Evolutionary conservation across 2,888 invertebrate genomes (phyloP).

Genomic region (Coleophora deauratella): DNA sequence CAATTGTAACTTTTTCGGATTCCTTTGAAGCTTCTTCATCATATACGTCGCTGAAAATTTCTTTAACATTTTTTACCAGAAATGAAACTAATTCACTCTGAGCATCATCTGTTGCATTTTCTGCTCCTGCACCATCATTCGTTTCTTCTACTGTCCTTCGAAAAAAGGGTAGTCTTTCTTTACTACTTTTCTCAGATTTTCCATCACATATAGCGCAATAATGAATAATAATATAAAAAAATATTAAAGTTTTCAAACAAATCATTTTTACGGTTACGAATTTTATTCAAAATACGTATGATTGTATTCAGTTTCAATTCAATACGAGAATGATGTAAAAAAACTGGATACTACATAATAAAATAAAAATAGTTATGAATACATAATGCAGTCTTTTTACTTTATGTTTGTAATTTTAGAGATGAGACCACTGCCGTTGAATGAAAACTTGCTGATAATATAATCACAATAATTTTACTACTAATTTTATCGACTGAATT

Average conservation of each 20-base stretch:
- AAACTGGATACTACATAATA: too few species aligned
- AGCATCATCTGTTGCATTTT: constrained; percentile 21
- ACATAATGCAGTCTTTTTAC: too few species aligned
- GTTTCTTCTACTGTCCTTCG: constrained; percentile 38
- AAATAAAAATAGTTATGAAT: too few species aligned
- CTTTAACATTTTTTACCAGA: constrained; percentile 42
- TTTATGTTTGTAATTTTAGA: too few species aligned
- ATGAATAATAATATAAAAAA: constrained; percentile 10
- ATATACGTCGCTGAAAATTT: constrained; percentile 34
- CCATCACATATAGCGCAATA: constrained; percentile 8
- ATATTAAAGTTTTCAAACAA: too few species aligned
- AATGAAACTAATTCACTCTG: constrained; percentile 36
- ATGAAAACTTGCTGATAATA: background rate
- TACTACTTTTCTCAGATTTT: constrained; percentile 18
- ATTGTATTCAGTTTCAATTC: too few species aligned
- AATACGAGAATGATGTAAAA: too few species aligned
- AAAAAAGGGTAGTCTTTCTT: constrained; percentile 31
- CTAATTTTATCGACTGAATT: too few species aligned
- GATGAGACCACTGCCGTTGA: too few species aligned
- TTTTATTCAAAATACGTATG: too few species aligned
- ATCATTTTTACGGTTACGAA: background rate
- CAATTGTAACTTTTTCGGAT: background rate
- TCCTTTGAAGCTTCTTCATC: constrained; percentile 12
- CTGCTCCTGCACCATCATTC: constrained; percentile 21
- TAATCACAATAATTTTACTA: too few species aligned